phyloP scores from a whole-genome alignment of 1,140 invertebrate genomes.

The Kradibia gibbosae region DNA sequence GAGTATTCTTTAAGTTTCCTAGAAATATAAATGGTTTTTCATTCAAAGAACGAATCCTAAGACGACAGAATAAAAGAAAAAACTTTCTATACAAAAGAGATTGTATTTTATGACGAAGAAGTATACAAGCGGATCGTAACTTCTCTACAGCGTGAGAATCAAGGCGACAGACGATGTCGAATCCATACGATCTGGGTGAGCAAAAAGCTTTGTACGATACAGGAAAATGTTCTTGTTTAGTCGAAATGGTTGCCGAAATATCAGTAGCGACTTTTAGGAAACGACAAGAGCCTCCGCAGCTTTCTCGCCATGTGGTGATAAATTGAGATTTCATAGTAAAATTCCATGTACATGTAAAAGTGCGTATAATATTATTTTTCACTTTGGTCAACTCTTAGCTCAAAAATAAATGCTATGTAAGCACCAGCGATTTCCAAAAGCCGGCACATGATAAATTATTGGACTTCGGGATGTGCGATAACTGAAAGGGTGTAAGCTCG shows the following conservation, averaged over 20 bases:
- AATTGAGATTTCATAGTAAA: slow-evolving; percentile 3
- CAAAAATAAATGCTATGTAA: background rate
- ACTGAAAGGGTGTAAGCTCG: too few species aligned
- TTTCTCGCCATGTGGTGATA: background rate
- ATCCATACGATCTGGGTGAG: slow-evolving; percentile 2
- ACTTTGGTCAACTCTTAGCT: background rate
- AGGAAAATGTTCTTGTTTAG: background rate
- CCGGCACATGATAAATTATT: background rate
- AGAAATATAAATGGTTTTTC: slow-evolving; percentile 47
- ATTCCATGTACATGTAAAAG: background rate
- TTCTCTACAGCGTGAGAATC: slow-evolving; percentile 39
- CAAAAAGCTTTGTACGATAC: slow-evolving; percentile 12
- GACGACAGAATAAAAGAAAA: slow-evolving; percentile 34
- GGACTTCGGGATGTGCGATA: too few species aligned
- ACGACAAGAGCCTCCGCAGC: too few species aligned
- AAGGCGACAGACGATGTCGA: slow-evolving; percentile 30
- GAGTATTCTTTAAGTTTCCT: background rate
- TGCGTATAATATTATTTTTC: background rate
- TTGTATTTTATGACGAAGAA: slow-evolving; percentile 36
- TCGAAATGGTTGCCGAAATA: slow-evolving; percentile 20
- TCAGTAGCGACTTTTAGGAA: background rate
- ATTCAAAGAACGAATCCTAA: background rate
- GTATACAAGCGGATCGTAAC: slow-evolving; percentile 33
- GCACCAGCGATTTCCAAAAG: background rate
- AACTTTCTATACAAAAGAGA: slow-evolving; percentile 22